Base-by-base conservation (phyloP, 2,113 vertebrate species). In the Carlito syrichta region DNA sequence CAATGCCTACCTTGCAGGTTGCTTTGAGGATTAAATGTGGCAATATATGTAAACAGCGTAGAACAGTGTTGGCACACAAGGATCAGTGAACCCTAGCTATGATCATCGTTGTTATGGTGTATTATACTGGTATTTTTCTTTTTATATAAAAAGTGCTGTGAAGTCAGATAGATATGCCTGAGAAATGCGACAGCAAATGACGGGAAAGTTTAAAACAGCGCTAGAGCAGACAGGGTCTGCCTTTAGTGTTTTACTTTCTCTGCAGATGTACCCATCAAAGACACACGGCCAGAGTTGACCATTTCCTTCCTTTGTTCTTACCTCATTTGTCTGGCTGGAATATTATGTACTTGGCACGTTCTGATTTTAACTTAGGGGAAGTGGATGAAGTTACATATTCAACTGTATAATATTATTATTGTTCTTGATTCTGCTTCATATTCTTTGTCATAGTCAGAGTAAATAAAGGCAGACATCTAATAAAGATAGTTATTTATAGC, bases 281-380 rank as follows among this genome's bases (percentile, higher is more conserved):
- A 92, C 43, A 40, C 58, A 10, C 4, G 4, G 69, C 76, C 81
- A 13, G 7, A 78, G 45, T 20, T 10, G 52, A 40, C 86, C 23
- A 2, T n/a, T 95, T 96, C 96, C 96, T 96, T 82, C 71, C 89
- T 84, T 73, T 87, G 92, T 96, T 88, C 86, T 16, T 63, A 45
- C 66, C 66, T 93, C 92, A 14, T 88, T 68, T 62, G 40, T 69
- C 86, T 73, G 27, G 82, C 45, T 95, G 69, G 81, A 84, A 74
- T 91, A 91, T 73, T 50, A 79, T 87, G 94, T 84, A 77, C 43
- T 85, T 96, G 89, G 77, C 82, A 95, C 22, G 0, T 84, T 84
- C 82, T 63, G 82, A 79, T 93, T 92, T 92, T 76, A 81, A 94
- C 83, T 95, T 84, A 68, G 77, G 27, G 82, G 35, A 38, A 87